These are phyloP conservation scores for Notospermus geniculatus DNA, from an alignment of 1,140 invertebrate species.

Conservation along the genomic window DNA sequence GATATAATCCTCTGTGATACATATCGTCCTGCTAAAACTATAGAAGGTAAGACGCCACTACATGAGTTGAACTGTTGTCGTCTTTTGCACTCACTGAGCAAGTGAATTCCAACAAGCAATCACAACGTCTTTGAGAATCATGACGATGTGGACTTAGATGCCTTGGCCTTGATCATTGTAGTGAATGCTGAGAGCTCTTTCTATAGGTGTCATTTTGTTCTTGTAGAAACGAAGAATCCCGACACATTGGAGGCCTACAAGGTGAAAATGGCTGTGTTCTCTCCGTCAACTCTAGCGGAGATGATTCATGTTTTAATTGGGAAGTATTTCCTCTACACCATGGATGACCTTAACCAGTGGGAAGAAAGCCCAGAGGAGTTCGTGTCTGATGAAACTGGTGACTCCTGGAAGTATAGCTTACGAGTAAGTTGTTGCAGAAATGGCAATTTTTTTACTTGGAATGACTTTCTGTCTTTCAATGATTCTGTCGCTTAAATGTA, in stretches of 20 bases:
- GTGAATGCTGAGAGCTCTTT: too few relatives aligned
- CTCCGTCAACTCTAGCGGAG: conserved; percentile 66
- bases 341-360: conserved; percentile 83
- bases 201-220: conserved; percentile 16
- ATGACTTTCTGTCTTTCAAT: too few relatives aligned
- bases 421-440: too few relatives aligned
- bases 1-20: conserved; percentile 73
- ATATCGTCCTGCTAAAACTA: conserved; percentile 67
- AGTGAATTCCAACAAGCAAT: too few relatives aligned
- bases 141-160: too few relatives aligned
- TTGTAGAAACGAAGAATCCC: conserved; percentile 57
- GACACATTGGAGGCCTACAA: conserved; percentile 64
- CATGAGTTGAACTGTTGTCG: neutral
- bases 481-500: too few relatives aligned
- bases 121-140: too few relatives aligned
- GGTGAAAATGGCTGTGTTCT: conserved; percentile 73
- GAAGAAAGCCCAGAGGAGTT: conserved; percentile 86
- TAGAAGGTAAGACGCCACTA: conserved; percentile 55
- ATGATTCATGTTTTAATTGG: conserved; percentile 81
- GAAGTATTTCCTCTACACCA: conserved; percentile 82
- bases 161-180: too few relatives aligned
- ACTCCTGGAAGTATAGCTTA: conserved; percentile 88
- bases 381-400: conserved; percentile 79
- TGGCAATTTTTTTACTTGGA: too few relatives aligned
- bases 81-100: conserved; percentile 11